Evolutionary conservation across 2,888 invertebrate genomes (phyloP).

Genomic region (Idaea straminata): DNA sequence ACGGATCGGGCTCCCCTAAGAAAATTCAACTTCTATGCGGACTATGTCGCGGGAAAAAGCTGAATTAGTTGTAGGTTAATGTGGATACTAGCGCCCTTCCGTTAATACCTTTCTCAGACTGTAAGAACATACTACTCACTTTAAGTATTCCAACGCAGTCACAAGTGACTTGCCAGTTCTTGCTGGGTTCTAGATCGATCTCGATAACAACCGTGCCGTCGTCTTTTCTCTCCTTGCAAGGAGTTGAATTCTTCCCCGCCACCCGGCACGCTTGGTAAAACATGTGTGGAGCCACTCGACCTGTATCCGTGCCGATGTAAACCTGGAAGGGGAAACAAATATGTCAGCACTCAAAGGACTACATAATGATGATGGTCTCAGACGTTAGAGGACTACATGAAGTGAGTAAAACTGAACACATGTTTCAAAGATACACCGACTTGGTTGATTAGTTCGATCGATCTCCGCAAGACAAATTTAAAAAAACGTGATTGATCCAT

Average conservation of each 20-base stretch:
- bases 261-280: slow-evolving; percentile 98
- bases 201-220: slow-evolving; percentile 98
- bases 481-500: too few relatives aligned
- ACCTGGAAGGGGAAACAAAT: slow-evolving; percentile 64
- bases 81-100: too few relatives aligned
- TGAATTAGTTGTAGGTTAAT: too few relatives aligned
- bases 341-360: neutral
- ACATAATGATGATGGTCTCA: neutral
- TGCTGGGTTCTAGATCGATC: slow-evolving; percentile 92
- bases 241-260: slow-evolving; percentile 97
- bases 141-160: slow-evolving; percentile 98
- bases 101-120: neutral
- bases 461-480: too few relatives aligned
- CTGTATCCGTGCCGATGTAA: slow-evolving; percentile 95
- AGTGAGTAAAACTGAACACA: too few relatives aligned
- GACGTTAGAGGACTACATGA: neutral
- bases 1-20: too few relatives aligned
- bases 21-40: too few relatives aligned
- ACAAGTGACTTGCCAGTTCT: slow-evolving; percentile 95
- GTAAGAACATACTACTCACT: slow-evolving; percentile 43
- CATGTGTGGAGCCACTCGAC: slow-evolving; percentile 95
- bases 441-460: too few relatives aligned
- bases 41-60: too few relatives aligned
- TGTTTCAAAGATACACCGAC: too few relatives aligned
- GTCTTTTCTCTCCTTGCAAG: slow-evolving; percentile 92